These are phyloP conservation scores for Hypolimnas misippus DNA, from an alignment of 2,888 invertebrate species.

Conservation along the genomic window DNA sequence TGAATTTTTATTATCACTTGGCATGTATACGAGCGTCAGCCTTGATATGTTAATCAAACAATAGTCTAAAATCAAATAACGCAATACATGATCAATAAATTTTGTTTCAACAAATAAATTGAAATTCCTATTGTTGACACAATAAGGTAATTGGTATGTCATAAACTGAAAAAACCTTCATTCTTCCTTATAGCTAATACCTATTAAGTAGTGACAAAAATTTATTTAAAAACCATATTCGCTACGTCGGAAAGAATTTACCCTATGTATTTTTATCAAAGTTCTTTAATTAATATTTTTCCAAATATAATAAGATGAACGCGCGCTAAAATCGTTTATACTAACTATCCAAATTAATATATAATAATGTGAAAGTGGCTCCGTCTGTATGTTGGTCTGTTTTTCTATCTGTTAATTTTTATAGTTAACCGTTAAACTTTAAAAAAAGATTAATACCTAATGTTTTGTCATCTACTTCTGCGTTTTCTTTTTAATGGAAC, in stretches of 20 bases:
- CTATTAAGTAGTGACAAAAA: not conserved
- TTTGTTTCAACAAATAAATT: conserved; percentile 68
- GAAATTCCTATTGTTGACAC: conserved; percentile 57
- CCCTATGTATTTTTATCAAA: not conserved
- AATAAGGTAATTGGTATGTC: conserved; percentile 32
- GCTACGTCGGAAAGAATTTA: no score
- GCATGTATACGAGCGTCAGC: conserved; percentile 78
- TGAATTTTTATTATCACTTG: conserved; percentile 84
- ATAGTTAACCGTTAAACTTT: no score
- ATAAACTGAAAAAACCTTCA: conserved; percentile 20
- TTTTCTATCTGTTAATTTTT: no score
- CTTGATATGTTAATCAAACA: conserved; percentile 84
- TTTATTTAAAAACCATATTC: not conserved
- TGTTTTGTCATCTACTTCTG: no score
- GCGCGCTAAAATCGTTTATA: conserved; percentile 43
- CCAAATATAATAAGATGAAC: no score
- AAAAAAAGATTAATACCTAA: no score
- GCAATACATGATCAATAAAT: conserved; percentile 75
- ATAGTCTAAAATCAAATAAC: conserved; percentile 79
- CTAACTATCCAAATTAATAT: not conserved
- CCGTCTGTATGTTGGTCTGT: no score
- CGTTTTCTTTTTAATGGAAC: no score
- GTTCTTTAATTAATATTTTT: no score
- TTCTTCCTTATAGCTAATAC: not conserved
- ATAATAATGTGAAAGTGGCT: no score